phyloP scores from a whole-genome alignment of 2,888 invertebrate genomes.

The Parascotia fuliginaria region DNA sequence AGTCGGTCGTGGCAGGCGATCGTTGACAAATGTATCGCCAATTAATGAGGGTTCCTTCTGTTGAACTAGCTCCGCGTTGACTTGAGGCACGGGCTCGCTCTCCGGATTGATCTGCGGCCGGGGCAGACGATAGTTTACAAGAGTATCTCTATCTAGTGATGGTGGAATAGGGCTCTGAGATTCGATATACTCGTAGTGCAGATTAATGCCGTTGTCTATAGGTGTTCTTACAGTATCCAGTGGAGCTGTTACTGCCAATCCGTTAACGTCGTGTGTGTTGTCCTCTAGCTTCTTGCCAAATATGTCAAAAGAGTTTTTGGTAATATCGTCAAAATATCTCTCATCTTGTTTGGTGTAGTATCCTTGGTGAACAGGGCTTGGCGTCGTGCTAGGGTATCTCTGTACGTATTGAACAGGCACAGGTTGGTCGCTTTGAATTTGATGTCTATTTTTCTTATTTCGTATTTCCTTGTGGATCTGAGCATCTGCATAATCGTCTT shows the following conservation, averaged over 20 bases:
- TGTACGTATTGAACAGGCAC: conserved; percentile 59
- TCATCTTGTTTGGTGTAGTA: conserved; percentile 89
- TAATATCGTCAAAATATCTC: conserved; percentile 89
- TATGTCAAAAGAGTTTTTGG: conserved; percentile 90
- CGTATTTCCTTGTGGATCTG: conserved; percentile 60
- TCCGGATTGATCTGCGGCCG: conserved; percentile 89
- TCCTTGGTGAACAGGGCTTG: conserved; percentile 85
- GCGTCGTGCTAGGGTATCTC: conserved; percentile 77
- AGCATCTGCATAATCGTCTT: conserved; percentile 77
- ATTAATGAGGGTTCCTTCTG: conserved; percentile 81
- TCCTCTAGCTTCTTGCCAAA: conserved; percentile 89
- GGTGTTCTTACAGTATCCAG: conserved; percentile 77
- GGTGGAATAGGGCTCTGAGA: conserved; percentile 67
- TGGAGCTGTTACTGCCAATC: conserved; percentile 78
- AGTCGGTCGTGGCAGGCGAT: conserved; percentile 88
- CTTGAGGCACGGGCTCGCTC: conserved; percentile 83
- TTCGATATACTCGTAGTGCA: conserved; percentile 74
- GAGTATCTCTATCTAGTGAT: conserved; percentile 88
- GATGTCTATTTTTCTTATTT: conserved; percentile 66
- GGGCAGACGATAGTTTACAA: conserved; percentile 90
- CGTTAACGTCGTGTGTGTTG: conserved; percentile 76
- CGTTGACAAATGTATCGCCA: conserved; percentile 90
- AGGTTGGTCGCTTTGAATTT: conserved; percentile 70
- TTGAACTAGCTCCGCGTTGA: conserved; percentile 64
- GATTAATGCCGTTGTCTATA: conserved; percentile 82